Evolutionary conservation across 2,113 vertebrate species (phyloP).

Genomic region (Apaloderma vittatum): DNA sequence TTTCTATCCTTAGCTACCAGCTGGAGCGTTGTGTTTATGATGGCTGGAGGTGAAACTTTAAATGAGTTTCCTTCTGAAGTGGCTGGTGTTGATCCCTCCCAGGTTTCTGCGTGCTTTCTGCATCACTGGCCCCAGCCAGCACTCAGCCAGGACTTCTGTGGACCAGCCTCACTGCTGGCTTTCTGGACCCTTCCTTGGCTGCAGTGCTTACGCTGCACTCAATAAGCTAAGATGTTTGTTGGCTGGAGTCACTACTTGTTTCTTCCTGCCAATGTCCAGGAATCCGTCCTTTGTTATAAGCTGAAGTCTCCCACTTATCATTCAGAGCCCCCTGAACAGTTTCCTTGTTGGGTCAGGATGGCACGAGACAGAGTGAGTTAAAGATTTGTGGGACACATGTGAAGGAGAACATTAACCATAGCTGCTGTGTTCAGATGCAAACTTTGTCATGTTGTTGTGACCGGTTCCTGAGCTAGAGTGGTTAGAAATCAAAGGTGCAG

Average conservation of each 20-base stretch:
- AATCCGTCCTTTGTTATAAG: neutral
- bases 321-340: neutral
- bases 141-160: neutral
- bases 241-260: neutral
- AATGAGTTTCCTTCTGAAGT: neutral
- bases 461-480: neutral
- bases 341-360: neutral
- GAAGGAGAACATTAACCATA: neutral
- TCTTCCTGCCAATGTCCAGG: neutral
- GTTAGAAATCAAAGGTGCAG: neutral
- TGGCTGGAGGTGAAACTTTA: neutral
- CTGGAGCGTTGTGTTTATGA: neutral
- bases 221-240: neutral
- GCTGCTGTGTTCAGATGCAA: neutral
- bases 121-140: neutral
- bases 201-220: neutral
- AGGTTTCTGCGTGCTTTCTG: neutral
- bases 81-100: accelerated
- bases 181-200: neutral
- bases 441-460: neutral
- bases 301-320: neutral
- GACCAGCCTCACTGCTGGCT: neutral
- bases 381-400: neutral
- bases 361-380: neutral
- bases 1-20: neutral